These are phyloP conservation scores for Gadopsis bispinosus DNA, from an alignment of 2,797 vertebrate genomes.

Conservation along the genomic window DNA sequence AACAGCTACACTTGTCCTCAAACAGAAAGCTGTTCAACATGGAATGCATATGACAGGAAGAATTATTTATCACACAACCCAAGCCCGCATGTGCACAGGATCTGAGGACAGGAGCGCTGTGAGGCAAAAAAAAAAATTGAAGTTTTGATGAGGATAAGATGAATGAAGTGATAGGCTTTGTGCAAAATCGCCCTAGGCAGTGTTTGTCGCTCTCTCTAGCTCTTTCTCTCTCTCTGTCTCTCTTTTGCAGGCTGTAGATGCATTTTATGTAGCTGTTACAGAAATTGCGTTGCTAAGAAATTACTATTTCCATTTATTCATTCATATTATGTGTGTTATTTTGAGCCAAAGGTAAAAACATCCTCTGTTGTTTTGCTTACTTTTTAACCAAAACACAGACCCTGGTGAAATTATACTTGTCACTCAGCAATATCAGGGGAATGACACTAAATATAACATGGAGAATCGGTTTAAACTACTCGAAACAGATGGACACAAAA, in stretches of 20 bases:
- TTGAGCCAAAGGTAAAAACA: constrained; percentile 21
- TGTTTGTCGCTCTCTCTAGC: constrained; percentile 14
- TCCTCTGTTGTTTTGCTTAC: constrained; percentile 18
- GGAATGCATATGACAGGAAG: constrained; percentile 22
- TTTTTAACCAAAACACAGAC: constrained; percentile 43
- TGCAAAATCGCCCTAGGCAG: constrained; percentile 21
- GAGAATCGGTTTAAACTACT: constrained; percentile 65
- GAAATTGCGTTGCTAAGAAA: constrained; percentile 6
- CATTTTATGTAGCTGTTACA: constrained; percentile 13
- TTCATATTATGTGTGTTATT: constrained; percentile 14
- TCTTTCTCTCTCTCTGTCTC: constrained; percentile 19
- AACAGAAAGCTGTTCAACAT: constrained; percentile 47
- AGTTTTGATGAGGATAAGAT: constrained; percentile 34
- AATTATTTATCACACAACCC: constrained; percentile 36
- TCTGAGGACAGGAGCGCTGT: constrained; percentile 21
- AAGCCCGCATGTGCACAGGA: background rate
- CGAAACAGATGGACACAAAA: constrained; percentile 80
- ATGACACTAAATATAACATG: constrained; percentile 71
- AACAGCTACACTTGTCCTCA: constrained; percentile 54
- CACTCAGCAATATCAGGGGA: constrained; percentile 50
- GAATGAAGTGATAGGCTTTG: constrained; percentile 21
- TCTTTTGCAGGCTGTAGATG: constrained; percentile 8
- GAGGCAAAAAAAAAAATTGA: background rate
- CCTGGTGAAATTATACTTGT: constrained; percentile 51
- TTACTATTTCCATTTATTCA: constrained; percentile 6